Evolutionary conservation across 2,888 invertebrate species (phyloP).

Genomic region (Eristalis pertinax): DNA sequence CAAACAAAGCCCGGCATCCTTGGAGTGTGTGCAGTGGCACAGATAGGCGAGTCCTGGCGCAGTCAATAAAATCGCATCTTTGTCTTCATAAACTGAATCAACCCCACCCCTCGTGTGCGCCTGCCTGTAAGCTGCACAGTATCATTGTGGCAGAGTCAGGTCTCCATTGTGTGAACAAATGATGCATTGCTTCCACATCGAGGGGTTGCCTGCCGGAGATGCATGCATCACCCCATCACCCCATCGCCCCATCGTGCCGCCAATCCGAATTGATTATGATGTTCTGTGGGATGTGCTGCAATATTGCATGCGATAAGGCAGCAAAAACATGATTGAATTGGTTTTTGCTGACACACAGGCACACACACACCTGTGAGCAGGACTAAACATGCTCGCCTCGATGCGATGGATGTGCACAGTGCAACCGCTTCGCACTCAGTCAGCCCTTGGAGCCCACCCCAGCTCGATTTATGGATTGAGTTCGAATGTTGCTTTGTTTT

Average conservation of each 20-base stretch:
- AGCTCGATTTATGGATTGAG: constrained; percentile 77
- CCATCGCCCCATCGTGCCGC: neutral
- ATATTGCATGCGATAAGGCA: constrained; percentile 71
- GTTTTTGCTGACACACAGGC: constrained; percentile 51
- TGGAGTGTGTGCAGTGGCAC: constrained; percentile 24
- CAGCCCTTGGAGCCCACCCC: constrained; percentile 49
- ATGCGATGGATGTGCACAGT: constrained; percentile 41
- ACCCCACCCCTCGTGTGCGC: constrained; percentile 1
- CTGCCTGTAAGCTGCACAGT: constrained; percentile 12
- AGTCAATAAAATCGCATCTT: constrained; percentile 66
- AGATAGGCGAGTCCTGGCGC: constrained; percentile 23
- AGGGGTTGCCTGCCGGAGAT: neutral
- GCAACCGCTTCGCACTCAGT: constrained; percentile 54
- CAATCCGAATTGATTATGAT: constrained; percentile 64
- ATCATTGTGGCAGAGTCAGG: constrained; percentile 42
- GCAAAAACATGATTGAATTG: constrained; percentile 72
- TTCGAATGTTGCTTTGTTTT: constrained; percentile 69
- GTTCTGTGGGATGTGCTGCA: constrained; percentile 60
- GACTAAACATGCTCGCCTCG: constrained; percentile 8
- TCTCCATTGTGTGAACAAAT: constrained; percentile 58
- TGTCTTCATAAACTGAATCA: constrained; percentile 59
- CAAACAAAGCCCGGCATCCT: constrained; percentile 38
- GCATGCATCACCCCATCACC: constrained; percentile 1
- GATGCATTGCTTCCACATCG: constrained; percentile 57
- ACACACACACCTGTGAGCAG: constrained; percentile 12